Percentiles rank a stretch among this genome's conserved stretches.
Evolutionary conservation across 2,797 vertebrate species (phyloP).

Genomic region (Siniperca obscura): DNA sequence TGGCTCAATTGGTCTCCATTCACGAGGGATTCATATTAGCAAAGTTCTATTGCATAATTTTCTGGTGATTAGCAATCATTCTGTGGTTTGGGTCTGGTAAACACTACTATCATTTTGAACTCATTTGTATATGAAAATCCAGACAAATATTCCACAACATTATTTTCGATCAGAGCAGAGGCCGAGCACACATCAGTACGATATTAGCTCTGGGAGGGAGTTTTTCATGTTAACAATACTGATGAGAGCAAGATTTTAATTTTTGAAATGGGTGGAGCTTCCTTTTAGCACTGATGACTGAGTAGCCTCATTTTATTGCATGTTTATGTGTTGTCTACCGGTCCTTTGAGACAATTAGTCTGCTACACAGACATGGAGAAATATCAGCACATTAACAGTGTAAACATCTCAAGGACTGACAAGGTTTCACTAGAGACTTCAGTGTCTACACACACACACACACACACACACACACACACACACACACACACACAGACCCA

Average conservation of each 20-base stretch:
- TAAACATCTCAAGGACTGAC: slow-evolving; percentile 52
- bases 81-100: slow-evolving; percentile 38
- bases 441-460: slow-evolving; percentile 15
- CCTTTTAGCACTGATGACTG: background rate
- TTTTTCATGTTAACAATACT: slow-evolving; percentile 49
- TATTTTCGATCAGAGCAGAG: slow-evolving; percentile 1
- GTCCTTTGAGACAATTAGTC: slow-evolving; percentile 38
- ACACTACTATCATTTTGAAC: slow-evolving; percentile 19
- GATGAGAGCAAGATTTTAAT: slow-evolving; percentile 11
- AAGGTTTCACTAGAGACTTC: slow-evolving; percentile 33
- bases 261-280: slow-evolving; percentile 14
- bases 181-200: background rate
- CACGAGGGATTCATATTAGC: slow-evolving; percentile 16
- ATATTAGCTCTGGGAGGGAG: slow-evolving; percentile 23
- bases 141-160: slow-evolving; percentile 16
- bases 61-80: slow-evolving; percentile 33
- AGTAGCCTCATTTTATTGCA: slow-evolving; percentile 32
- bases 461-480: background rate
- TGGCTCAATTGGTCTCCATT: slow-evolving; percentile 29
- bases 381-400: slow-evolving; percentile 47
- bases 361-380: slow-evolving; percentile 9
- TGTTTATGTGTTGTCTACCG: slow-evolving; percentile 21
- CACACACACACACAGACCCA: background rate
- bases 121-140: slow-evolving; percentile 32
- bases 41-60: slow-evolving; percentile 34